phyloP scores from a whole-genome alignment of 2,113 vertebrate genomes.

The Rhea pennata region DNA sequence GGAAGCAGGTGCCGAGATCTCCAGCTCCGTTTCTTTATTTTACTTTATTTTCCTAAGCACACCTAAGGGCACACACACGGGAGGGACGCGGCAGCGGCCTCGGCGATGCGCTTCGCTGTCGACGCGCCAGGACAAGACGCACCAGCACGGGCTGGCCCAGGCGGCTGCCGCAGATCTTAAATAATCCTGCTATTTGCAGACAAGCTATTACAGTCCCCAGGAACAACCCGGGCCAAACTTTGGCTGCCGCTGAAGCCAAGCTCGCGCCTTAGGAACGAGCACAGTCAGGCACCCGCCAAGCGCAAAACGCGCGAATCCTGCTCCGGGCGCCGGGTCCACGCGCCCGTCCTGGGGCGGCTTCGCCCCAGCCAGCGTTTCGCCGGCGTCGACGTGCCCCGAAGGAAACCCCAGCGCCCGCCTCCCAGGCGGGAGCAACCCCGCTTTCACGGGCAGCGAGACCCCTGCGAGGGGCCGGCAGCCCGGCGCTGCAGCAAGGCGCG shows the following conservation, averaged over 20 bases:
- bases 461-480: too few species aligned
- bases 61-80: neutral
- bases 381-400: neutral
- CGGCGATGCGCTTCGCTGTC: neutral
- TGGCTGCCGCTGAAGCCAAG: neutral
- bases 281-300: neutral
- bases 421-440: too few species aligned
- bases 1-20: neutral
- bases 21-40: too few species aligned
- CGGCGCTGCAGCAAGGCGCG: too few species aligned
- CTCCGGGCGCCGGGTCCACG: too few species aligned
- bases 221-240: neutral
- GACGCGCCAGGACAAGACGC: rapidly evolving
- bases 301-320: neutral
- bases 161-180: neutral
- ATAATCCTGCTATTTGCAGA: neutral
- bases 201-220: neutral
- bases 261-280: neutral
- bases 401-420: neutral
- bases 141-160: neutral
- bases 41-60: neutral
- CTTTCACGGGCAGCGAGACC: neutral
- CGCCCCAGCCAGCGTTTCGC: neutral
- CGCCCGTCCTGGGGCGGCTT: neutral
- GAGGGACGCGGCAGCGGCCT: too few species aligned